These are phyloP conservation scores for Stictocephala bisonia DNA, from an alignment of 2,888 invertebrate species.

Conservation along the genomic window DNA sequence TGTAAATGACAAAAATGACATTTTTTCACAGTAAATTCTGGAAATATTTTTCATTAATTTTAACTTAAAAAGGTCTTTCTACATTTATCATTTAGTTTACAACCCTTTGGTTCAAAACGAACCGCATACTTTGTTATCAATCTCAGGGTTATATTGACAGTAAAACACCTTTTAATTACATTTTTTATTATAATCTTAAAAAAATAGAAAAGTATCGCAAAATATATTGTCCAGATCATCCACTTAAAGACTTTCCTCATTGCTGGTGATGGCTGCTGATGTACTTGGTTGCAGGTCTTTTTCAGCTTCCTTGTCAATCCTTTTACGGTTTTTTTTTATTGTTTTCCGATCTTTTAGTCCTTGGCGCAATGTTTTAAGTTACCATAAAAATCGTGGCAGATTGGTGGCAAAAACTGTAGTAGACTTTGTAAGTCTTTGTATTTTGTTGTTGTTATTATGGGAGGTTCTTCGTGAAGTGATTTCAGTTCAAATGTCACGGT, in stretches of 20 bases:
- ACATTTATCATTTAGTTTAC: no score
- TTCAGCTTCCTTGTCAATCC: neutral
- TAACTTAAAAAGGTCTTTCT: no score
- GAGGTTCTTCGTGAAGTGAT: neutral
- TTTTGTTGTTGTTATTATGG: neutral
- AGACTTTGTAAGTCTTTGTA: no score
- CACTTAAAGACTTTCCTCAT: no score
- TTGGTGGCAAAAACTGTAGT: conserved; percentile 12
- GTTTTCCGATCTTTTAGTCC: neutral
- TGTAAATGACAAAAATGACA: no score
- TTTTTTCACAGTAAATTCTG: no score
- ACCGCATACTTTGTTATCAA: neutral
- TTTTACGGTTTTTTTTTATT: neutral
- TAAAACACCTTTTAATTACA: no score
- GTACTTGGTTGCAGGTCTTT: neutral
- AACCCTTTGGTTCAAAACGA: conserved; percentile 14
- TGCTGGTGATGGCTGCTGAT: neutral
- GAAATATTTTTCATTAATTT: no score
- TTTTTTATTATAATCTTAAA: no score
- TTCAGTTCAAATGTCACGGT: neutral
- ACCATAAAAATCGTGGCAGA: conserved; percentile 22
- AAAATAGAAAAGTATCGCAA: no score
- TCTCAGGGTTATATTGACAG: neutral
- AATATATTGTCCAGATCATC: no score
- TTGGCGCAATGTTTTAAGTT: neutral